Base-by-base conservation (phyloP, 2,797 vertebrate species). In the Numenius phaeopus region DNA sequence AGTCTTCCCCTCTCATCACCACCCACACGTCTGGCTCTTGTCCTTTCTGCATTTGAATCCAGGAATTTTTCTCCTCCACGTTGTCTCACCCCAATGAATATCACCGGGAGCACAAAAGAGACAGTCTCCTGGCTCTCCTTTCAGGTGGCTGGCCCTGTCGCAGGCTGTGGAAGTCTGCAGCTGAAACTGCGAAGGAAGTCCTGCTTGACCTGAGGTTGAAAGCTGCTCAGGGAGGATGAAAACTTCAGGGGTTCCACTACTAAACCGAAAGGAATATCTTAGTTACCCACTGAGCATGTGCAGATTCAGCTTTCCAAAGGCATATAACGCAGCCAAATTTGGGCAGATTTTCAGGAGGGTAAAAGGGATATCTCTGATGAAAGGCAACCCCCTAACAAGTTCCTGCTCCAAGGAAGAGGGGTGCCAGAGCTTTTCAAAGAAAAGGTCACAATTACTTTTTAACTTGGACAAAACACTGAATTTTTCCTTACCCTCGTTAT, bases 401-500 rank as follows among this genome's bases (percentile, higher is more conserved):
- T 90, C 44, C 22, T 85, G 54, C 18, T 84, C 83, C 86, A 94
- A 90, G 73, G 24, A 90, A 82, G 54, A 83, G 54, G 39, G 7
- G 5, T 87, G 93, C 92, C 96, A 97, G 70, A 79, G 24, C 42
- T 94, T 96, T 96, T 94, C 86, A 97, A 94, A 93, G 81, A 50
- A 95, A 95, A 96, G 86, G 94, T 97, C 96, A 92, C 54, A 72
- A 87, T 40, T 92, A 50, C 83, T 93, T 96, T 95, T 89, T 87
- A 82, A 82, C 94, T 97, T 96, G 96, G 96, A 95, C 95, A 96
- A 97, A 97, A 92, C 86, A 96, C 12, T 47, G 90, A 82, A 95
- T 97, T 96, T 96, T 97, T 97, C 90, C 92, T 93, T 96, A 89
- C 83, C 34, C 94, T 96, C 81, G 7, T 96, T 96, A 96, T 94